Evolutionary conservation across 2,113 vertebrate genomes (phyloP), one percentile per base, ranked within the genome.

Genomic region (Ailurus styani): DNA sequence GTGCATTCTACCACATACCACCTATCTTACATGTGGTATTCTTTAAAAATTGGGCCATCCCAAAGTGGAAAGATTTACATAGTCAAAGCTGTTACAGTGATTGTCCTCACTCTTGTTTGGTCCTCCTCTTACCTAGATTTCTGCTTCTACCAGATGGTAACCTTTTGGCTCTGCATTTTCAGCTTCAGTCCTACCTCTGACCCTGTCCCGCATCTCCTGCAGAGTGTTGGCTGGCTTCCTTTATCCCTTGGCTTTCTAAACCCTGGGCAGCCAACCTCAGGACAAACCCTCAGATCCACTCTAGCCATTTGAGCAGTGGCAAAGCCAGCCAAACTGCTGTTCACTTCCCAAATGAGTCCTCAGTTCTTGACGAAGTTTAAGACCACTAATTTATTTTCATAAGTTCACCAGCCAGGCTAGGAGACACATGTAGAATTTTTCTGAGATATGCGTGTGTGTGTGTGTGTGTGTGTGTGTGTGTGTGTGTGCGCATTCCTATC

Each of bases 391-490:
- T 68, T 90, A 17, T 62, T 87, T 87, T 21, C 20, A 2, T 52
- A 75, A n/a, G 3, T 17, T 87, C 14, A 62, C 47, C 57, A 77
- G 21, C 29, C 27, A 70, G n/a, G 10, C 20, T 70, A 60, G 18
- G 27, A 66, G 29, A 78, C 52, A 93, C 11, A 55, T 0, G 8
- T 1, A 72, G 4, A 88, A 14, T 31, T 87, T 73, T 87, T 70
- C 52, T 50, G 9, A 52, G 54, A 4, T 37, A 0, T 40, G 0
- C 23, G 7, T 37, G 1, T 40, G 0, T 29, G 7, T 66, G 29
- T 79, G 0, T 54, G 6, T 57, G 2, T 72, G 6, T 82, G 3
- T 64, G 0, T 42, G 4, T 78, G 42, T 90, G 2, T 45, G 18
- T 54, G 0, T 57, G 13, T 62, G 7, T 42, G 0, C 60, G 5